Evolutionary conservation across 2,113 vertebrate species (phyloP), one percentile per base, ranked within the genome.

Genomic region (Stercorarius parasiticus): DNA sequence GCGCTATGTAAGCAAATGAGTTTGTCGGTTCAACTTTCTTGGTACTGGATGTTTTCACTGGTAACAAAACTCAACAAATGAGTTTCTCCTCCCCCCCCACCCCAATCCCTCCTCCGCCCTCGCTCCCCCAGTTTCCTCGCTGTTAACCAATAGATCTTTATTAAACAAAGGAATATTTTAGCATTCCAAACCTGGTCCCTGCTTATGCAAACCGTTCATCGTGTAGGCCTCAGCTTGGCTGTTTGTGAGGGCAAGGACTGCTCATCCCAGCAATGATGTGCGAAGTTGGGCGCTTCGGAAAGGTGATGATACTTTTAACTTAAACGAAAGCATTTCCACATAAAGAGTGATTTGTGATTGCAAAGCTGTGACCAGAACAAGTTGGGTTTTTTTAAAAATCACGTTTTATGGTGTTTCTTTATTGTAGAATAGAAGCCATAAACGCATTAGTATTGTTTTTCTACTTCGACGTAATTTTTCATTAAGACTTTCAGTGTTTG

Each of bases 391-490:
- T 82, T 76, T 66, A 13, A 74, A 66, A 96, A 74, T 82, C 94
- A 90, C 88, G 49, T 88, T 95, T 94, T 89, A 65, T 61, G 87
- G 66, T 92, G 89, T 98, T 95, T 95, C 55, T 70, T 96, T 93
- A 83, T 95, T 96, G 88, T 96, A 98, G 88, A 97, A 86, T 96
- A 97, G 97, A 98, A 98, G 98, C 97, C 97, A 98, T 98, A 98
- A 88, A 86, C 81, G 62, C 61, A 88, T 96, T 77, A 73, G 88
- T 94, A 79, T 89, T 95, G 53, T 55, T 97, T 97, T 95, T 93
- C 74, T 96, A 95, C 82, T 96, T 97, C 66, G 73, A 20, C 45
- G 23, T 97, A 87, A 82, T 96, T 97, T 97, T 97, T 97, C 95
- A 82, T 96, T 40, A 58, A 15, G 1, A 79, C 79, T 97, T 96